phyloP scores from a whole-genome alignment of 2,888 invertebrate species.

The Merodon equestris region DNA sequence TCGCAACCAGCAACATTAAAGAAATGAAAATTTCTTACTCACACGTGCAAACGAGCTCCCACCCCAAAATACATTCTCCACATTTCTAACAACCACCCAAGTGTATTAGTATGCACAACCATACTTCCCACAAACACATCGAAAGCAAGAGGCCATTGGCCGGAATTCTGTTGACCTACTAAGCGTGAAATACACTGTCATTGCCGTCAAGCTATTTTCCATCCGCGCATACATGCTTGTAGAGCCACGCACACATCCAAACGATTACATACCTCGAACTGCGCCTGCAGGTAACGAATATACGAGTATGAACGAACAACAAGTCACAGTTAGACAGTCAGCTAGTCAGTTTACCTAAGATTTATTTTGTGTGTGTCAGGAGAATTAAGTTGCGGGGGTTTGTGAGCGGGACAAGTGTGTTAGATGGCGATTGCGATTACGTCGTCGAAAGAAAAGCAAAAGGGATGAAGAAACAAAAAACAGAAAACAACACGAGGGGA shows the following conservation, averaged over 20 bases:
- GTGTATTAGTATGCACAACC: conserved; percentile 53
- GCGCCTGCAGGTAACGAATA: conserved; percentile 44
- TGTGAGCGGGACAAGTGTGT: background rate
- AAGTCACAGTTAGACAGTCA: conserved; percentile 36
- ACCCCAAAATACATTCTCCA: too few species aligned
- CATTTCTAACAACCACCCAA: background rate
- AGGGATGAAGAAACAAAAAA: background rate
- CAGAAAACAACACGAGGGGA: too few species aligned
- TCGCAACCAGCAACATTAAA: conserved; percentile 33
- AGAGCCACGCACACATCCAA: background rate
- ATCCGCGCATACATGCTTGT: conserved; percentile 30
- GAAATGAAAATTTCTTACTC: conserved; percentile 63
- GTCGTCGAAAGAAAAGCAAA: conserved; percentile 23
- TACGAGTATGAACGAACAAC: background rate
- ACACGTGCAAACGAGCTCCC: background rate
- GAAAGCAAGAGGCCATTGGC: conserved; percentile 80
- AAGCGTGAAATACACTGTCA: conserved; percentile 76
- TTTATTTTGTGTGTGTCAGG: conserved; percentile 16
- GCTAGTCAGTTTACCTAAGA: conserved; percentile 30
- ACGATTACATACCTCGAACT: background rate
- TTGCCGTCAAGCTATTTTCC: conserved; percentile 75
- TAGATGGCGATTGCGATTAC: conserved; percentile 37
- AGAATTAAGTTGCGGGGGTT: background rate
- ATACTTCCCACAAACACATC: conserved; percentile 74
- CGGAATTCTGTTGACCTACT: conserved; percentile 80